Base-by-base conservation (phyloP, 2,797 vertebrate species). In the Luscinia megarhynchos region DNA sequence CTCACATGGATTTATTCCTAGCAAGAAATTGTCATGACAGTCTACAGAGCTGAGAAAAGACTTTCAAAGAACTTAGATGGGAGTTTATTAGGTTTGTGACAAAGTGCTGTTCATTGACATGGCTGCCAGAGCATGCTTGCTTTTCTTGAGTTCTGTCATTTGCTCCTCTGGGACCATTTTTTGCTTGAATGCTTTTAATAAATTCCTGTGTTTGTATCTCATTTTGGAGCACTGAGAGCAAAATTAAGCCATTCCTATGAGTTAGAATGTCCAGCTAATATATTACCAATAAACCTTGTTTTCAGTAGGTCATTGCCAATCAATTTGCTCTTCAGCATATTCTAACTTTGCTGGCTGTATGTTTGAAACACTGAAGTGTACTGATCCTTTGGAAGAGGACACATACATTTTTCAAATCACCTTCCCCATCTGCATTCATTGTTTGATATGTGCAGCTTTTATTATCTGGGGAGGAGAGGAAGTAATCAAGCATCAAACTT, bases 331-430 rank as follows among this genome's bases (percentile, higher is more conserved):
- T 68, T 45, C 55, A 70, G 36, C 48, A 16, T 36, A 15, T 29
- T 34, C 46, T 50, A 13, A 48, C 15, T 11, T 45, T 83, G 26
- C 36, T 57, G 45, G 48, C 13, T 7, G 1, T 9, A 4, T 62
- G 66, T 82, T 87, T 40, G 34, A n/a, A 67, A 18, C 15, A 4
- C 30, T 32, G 26, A 45, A 58, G 11, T 8, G 11, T 50, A 2
- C 12, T 4, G 6, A 19, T 64, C 38, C 62, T 78, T 68, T 58
- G 36, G 30, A 86, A 69, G 45, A 63, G 23, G 41, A n/a, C 22
- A 87, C 24, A 43, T 4, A 10, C 0, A 0, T 15, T 69, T 80
- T 85, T 38, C 21, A 34, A 27, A 41, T 30, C 1, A 0, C 17
- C 43, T 77, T 84, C 38, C 24, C 45, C 5, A 5, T 30, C 21